A percentile compares a stretch with the other conserved stretches of the same genome.
phyloP scores from a whole-genome alignment of 1,140 invertebrate genomes.

The Zaprionus davidi region DNA sequence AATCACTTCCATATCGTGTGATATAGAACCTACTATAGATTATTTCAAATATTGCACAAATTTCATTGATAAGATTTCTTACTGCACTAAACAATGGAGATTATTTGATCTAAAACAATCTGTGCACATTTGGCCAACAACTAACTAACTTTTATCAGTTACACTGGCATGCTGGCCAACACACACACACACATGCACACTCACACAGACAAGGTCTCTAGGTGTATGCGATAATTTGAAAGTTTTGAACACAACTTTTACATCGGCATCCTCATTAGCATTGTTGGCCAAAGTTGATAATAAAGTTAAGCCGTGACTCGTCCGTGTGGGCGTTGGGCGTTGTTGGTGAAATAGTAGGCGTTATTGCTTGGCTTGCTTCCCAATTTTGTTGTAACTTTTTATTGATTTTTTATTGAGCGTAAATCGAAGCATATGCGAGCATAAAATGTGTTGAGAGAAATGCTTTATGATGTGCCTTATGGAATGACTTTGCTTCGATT shows the following conservation, averaged over 20 bases:
- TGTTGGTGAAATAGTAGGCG: neutral
- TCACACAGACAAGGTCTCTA: neutral
- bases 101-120: neutral
- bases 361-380: constrained; percentile 11
- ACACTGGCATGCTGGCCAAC: constrained; percentile 26
- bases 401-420: constrained; percentile 41
- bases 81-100: neutral
- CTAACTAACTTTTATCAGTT: constrained; percentile 60
- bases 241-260: constrained; percentile 60
- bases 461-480: neutral
- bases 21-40: too few relatives aligned
- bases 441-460: constrained; percentile 1
- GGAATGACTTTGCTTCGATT: neutral
- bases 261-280: constrained; percentile 65
- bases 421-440: constrained; percentile 26
- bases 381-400: constrained; percentile 12
- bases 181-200: neutral
- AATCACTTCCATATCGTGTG: too few relatives aligned
- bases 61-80: too few relatives aligned
- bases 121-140: neutral
- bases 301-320: constrained; percentile 49
- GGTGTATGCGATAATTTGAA: constrained; percentile 33
- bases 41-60: too few relatives aligned
- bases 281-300: constrained; percentile 70
- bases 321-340: constrained; percentile 7